Conservation (phyloP, 2,797 vertebrate genomes). For the Aulostomus chinensis region DNA sequence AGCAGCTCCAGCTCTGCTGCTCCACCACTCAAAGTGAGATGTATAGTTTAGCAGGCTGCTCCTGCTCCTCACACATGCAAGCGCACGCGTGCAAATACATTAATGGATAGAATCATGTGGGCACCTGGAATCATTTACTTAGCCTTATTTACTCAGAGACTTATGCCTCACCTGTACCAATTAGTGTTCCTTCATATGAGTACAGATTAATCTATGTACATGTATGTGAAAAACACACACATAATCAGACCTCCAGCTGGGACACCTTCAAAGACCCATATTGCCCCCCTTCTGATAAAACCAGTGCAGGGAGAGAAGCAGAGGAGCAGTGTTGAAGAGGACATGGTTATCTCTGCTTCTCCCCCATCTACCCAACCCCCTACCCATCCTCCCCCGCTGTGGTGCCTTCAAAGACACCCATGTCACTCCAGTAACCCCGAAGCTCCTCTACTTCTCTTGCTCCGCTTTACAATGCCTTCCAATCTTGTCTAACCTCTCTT, state of each 20-base stretch:
- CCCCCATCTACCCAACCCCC: slow-evolving; percentile 38
- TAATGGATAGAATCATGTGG: background rate
- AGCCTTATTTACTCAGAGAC: slow-evolving; percentile 18
- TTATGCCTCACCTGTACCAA: slow-evolving; percentile 2
- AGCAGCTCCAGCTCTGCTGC: slow-evolving; percentile 55
- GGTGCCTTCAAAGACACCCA: slow-evolving; percentile 67
- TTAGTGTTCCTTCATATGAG: slow-evolving; percentile 7
- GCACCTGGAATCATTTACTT: slow-evolving; percentile 31
- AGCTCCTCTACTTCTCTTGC: slow-evolving; percentile 22
- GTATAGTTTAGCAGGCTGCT: slow-evolving; percentile 49
- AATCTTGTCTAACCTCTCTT: slow-evolving; percentile 42
- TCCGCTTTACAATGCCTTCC: slow-evolving; percentile 19
- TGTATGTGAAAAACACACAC: slow-evolving; percentile 19
- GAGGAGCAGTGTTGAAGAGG: slow-evolving; percentile 42
- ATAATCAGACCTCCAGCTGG: slow-evolving; percentile 52
- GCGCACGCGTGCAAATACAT: slow-evolving; percentile 16
- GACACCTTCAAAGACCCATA: slow-evolving; percentile 67
- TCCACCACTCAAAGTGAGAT: slow-evolving; percentile 59
- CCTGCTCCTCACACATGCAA: slow-evolving; percentile 23
- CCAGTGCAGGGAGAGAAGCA: slow-evolving; percentile 30
- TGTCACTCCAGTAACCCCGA: slow-evolving; percentile 47
- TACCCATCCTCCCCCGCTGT: slow-evolving; percentile 29
- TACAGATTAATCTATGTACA: slow-evolving; percentile 10
- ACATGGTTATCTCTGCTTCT: slow-evolving; percentile 59
- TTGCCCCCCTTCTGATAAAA: slow-evolving; percentile 51